phyloP scores from a whole-genome alignment of 1,140 invertebrate species.

The Acromyrmex charruanus region DNA sequence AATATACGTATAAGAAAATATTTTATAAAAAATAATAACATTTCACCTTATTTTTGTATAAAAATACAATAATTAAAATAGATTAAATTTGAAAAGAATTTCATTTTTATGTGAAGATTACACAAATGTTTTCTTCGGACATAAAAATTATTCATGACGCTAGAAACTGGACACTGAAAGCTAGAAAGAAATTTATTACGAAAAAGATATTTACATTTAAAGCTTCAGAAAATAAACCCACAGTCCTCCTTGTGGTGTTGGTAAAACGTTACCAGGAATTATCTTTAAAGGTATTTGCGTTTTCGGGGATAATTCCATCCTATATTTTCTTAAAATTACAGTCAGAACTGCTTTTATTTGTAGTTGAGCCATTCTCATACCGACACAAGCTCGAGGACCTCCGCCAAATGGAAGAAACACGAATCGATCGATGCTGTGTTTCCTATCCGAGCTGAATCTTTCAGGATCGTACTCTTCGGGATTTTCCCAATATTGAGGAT shows the following conservation, averaged over 20 bases:
- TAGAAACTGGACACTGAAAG: not conserved
- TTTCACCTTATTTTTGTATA: too few relatives aligned
- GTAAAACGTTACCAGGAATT: not conserved
- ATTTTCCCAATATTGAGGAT: slow-evolving; percentile 87
- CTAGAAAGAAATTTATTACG: not conserved
- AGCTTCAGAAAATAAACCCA: not conserved
- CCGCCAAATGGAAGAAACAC: slow-evolving; percentile 87
- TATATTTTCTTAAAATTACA: not conserved
- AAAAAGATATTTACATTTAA: not conserved
- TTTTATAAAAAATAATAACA: too few relatives aligned
- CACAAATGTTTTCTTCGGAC: not conserved
- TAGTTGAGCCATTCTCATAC: slow-evolving; percentile 77
- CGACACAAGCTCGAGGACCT: slow-evolving; percentile 88
- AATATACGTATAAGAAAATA: too few relatives aligned
- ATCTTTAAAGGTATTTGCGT: slow-evolving; percentile 16
- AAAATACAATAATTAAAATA: not conserved
- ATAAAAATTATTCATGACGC: not conserved
- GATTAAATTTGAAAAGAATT: not conserved
- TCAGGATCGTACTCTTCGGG: slow-evolving; percentile 90
- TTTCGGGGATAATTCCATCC: not conserved
- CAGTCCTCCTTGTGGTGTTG: not conserved
- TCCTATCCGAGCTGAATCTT: slow-evolving; percentile 85
- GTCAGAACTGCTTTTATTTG: slow-evolving; percentile 65
- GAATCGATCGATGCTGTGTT: slow-evolving; percentile 34
- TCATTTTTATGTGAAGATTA: not conserved